Evolutionary conservation across 2,888 invertebrate genomes (phyloP), one percentile per base, ranked within the genome.

Genomic region (Callyntrura sp.): DNA sequence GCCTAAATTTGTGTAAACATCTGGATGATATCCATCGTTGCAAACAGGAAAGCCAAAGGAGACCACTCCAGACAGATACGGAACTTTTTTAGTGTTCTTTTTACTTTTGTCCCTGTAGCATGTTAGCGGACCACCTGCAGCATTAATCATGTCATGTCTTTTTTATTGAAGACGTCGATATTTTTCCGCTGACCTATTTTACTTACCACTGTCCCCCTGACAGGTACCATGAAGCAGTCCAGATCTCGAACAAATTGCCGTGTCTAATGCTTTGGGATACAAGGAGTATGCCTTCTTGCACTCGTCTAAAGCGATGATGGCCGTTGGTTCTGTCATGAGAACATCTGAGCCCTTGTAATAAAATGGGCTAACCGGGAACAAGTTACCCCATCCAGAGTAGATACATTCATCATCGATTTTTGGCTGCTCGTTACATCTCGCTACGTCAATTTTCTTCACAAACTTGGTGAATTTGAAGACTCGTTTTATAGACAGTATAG

Each of bases 1-100:
- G 0, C 65, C 62, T 9, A 87, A 35, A 83, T 76, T 84, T 0
- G 87, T 81, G 35, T 81, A 86, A 14, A 91, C 82, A 51, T 91
- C 91, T 0, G 90, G 90, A n/a, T 90, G 85, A 17, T 84, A 4
- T 17, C 87, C 85, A 57, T 83, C 83, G 25, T 82, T 82, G 35
- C 91, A 91, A 6, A 85, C 70, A n/a, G 51, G 48, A 45, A 78
- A 85, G n/a, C 91, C 91, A 76, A 86, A 91, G 11, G 89, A 90
- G 12, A 90, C 91, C 0, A 90, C 55, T 3, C 91, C 91, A 12
- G 88, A 90, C 17, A 91, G 45, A 43, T 90, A 91, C 8, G 84
- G 90, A 6, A 55, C 23, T 12, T 2, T 4, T 35, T n/a, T n/a
- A n/a, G n/a, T n/a, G n/a, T n/a, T n/a, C n/a, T 57, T 57, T 3